Base-by-base conservation (phyloP, 2,888 invertebrate species). In the Acanthacorydalis orientalis region DNA sequence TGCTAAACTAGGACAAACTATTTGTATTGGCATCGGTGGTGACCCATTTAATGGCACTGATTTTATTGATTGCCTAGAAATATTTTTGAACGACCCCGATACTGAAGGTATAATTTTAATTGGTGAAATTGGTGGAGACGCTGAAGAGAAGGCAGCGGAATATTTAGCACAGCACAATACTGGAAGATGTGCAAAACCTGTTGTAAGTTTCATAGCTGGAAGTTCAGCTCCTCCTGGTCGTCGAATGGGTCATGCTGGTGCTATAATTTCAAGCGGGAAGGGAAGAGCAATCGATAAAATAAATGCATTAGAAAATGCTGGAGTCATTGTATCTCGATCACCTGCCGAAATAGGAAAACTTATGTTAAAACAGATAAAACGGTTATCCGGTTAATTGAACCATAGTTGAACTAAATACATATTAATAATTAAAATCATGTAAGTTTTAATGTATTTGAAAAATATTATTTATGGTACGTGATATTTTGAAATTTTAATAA, bases 161-260 rank as follows among this genome's bases (percentile, higher is more conserved):
- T 98, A 82, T 65, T 77, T 89, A 52, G 75, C 69, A 46, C 70
- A 84, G 60, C 59, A 82, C 59, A 89, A 89, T 62, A 69, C 79
- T 76, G 86, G 86, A 50, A 69, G 73, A 43, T 82, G 84, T 59
- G 80, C 83, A 34, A 98, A 98, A 64, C 97, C 97, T 37, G 93
- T 98, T 37, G 95, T 96, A 1, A 85, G 92, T 7, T 98, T 97
- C 67, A 96, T 98, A 64, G 97, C 97, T 53, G 98, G 98, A 48
- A 66, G 92, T 51, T 92, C 96, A 7, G 97, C 97, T 9, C 97
- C 97, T 16, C 93, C 95, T 23, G 96, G 96, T 42, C 73, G 96
- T 57, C 75, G 97, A 62, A 98, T 98, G 97, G 97, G 98, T 31
- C 97, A 98, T 65, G 97, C 98, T 47, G 97, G 97, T 52, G 97